Percentiles rank a stretch among this genome's conserved stretches.
Conservation (phyloP, 2,888 invertebrate species). For the Latrodectus hesperus region DNA sequence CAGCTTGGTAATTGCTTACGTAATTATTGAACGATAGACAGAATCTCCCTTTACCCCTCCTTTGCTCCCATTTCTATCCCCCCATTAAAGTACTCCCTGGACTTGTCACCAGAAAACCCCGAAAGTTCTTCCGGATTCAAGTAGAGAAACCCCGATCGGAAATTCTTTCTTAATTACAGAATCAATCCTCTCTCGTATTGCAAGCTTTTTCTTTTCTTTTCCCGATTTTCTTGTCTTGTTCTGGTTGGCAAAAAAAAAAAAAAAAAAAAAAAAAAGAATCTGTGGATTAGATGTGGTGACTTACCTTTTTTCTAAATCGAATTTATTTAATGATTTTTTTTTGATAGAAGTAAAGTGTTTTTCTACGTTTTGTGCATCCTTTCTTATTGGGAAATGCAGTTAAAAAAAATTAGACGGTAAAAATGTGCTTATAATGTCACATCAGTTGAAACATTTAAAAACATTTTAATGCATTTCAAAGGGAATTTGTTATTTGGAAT, state of each 20-base stretch:
- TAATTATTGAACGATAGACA: conserved; percentile 63
- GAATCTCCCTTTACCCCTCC: background rate
- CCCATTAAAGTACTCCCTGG: background rate
- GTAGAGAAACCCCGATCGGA: conserved; percentile 16
- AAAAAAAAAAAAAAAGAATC: background rate
- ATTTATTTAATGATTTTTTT: too few species aligned
- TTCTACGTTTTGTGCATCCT: too few species aligned
- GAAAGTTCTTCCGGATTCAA: conserved; percentile 9
- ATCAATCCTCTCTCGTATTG: conserved; percentile 18
- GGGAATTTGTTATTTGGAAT: too few species aligned
- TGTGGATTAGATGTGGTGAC: too few species aligned
- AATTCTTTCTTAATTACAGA: conserved; percentile 49
- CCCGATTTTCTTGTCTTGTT: background rate
- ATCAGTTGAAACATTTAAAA: too few species aligned
- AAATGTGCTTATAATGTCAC: too few species aligned
- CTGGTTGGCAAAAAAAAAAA: background rate
- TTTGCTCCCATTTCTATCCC: background rate
- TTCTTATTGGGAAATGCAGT: too few species aligned
- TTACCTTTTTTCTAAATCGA: too few species aligned
- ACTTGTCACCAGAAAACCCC: conserved; percentile 18
- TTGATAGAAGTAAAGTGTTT: too few species aligned
- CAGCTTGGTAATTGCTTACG: conserved; percentile 61
- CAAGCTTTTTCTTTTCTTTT: background rate
- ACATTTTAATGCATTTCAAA: too few species aligned
- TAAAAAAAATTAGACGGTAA: too few species aligned